These are phyloP conservation scores for Mechanitis mazaeus DNA, from an alignment of 2,888 invertebrate species.

Conservation along the genomic window DNA sequence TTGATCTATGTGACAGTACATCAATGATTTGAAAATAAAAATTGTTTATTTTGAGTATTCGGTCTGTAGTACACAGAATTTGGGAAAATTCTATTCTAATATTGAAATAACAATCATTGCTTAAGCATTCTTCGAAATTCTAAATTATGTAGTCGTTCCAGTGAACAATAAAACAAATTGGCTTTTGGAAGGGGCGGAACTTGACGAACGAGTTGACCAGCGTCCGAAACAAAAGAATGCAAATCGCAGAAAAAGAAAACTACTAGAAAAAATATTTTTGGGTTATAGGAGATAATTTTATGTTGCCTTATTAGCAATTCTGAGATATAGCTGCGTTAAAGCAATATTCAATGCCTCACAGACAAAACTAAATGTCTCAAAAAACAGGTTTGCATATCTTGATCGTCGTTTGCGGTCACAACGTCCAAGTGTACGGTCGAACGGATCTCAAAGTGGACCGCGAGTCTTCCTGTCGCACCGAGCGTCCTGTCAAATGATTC, in stretches of 20 bases:
- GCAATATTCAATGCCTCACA: constrained; percentile 38
- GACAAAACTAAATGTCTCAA: constrained; percentile 33
- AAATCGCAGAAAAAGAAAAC: constrained; percentile 8
- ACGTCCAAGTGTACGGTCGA: constrained; percentile 51
- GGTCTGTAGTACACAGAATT: not conserved
- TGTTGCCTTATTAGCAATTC: constrained; percentile 37
- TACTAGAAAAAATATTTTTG: constrained; percentile 7
- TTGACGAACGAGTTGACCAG: constrained; percentile 20
- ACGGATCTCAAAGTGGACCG: constrained; percentile 53
- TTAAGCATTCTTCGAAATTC: constrained; percentile 33
- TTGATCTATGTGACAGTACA: not conserved
- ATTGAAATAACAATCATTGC: constrained; percentile 5
- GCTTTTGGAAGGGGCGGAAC: constrained; percentile 41
- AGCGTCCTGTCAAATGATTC: constrained; percentile 16
- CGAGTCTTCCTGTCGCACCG: constrained; percentile 27
- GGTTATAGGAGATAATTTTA: constrained; percentile 27
- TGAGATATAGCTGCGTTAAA: constrained; percentile 35
- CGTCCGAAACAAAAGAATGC: constrained; percentile 19
- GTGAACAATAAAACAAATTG: constrained; percentile 51
- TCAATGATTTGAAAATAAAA: not conserved
- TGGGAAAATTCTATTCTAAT: constrained; percentile 1
- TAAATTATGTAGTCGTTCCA: constrained; percentile 53
- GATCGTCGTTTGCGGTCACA: constrained; percentile 63
- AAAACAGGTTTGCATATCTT: constrained; percentile 59
- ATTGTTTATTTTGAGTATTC: not conserved